Conservation (phyloP, 1,140 invertebrate species). For the Drosophila melanica region DNA sequence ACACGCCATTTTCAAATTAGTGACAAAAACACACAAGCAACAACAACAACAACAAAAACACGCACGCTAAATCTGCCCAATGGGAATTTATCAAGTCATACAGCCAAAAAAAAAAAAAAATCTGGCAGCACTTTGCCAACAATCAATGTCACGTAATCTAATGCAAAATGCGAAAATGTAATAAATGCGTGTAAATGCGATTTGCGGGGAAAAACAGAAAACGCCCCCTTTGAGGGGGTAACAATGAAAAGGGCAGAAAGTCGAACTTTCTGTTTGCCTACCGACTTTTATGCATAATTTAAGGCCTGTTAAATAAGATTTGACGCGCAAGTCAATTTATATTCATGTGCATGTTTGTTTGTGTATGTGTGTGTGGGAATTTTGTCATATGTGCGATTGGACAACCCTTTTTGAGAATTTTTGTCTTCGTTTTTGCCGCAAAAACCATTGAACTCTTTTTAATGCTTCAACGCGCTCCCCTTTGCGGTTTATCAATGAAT, state of each 20-base stretch:
- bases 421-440: slow-evolving; percentile 10
- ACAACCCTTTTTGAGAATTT: slow-evolving; percentile 39
- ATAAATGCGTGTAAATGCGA: slow-evolving; percentile 66
- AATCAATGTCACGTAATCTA: slow-evolving; percentile 73
- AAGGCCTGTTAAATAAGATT: slow-evolving; percentile 55
- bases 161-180: slow-evolving; percentile 74
- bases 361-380: slow-evolving; percentile 51
- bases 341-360: slow-evolving; percentile 47
- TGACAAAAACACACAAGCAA: slow-evolving; percentile 9
- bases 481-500: slow-evolving; percentile 37
- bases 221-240: not conserved
- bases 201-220: slow-evolving; percentile 34
- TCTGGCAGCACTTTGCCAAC: slow-evolving; percentile 50
- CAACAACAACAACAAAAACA: not conserved
- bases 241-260: not conserved
- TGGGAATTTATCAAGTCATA: slow-evolving; percentile 44
- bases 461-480: slow-evolving; percentile 43
- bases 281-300: slow-evolving; percentile 70
- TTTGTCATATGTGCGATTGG: slow-evolving; percentile 47
- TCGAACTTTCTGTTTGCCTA: slow-evolving; percentile 60
- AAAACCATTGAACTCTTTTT: slow-evolving; percentile 1
- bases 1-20: slow-evolving; percentile 79
- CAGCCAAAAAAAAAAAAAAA: slow-evolving; percentile 14
- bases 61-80: not conserved
- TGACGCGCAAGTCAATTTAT: slow-evolving; percentile 59